Base-by-base conservation (phyloP, 2,797 vertebrate species). In the Chaenodraco wilsoni region DNA sequence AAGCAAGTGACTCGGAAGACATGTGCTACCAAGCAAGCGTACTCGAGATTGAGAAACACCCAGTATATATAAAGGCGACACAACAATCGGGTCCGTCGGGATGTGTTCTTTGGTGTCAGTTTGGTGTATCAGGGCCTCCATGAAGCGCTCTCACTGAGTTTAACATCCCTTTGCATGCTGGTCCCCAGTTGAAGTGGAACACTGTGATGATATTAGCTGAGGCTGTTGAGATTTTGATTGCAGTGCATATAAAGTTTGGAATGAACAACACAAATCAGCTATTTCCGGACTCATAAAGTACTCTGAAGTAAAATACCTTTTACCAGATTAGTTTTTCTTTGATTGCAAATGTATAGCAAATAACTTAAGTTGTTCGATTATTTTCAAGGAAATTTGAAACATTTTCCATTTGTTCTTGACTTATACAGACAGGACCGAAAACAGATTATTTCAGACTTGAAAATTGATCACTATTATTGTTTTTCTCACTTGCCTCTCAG, bases 191-290 rank as follows among this genome's bases (percentile, higher is more conserved):
- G 60, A 76, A 81, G 85, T 69, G 63, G 83, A 88, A 85, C 72
- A 59, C 81, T 87, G 88, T 1, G 79, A 85, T 63, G 78, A 75
- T 70, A 85, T 90, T 85, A 87, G 82, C 51, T 14, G 67, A 83
- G 85, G 65, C 52, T 78, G 82, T 27, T 66, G 78, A 86, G 84
- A 70, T 69, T 86, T 88, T 89, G 85, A 89, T 89, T 84, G 84
- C 74, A 80, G 69, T 49, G 27, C 62, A 87, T 85, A 89, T 89
- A 90, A 87, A 91, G 60, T 78, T 0, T 6, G 69, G 86, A 88
- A 91, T 90, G 83, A 90, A 86, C 84, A 89, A 87, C 84, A 81
- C 15, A 72, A 74, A 78, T 82, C 80, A 83, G 79, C 72, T 73
- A 81, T 37, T 87, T 84, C 83, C 85, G 78, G 57, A 51, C 76